These are phyloP conservation scores for Actinemys pallida DNA, from an alignment of 2,113 vertebrate genomes.

Conservation along the genomic window DNA sequence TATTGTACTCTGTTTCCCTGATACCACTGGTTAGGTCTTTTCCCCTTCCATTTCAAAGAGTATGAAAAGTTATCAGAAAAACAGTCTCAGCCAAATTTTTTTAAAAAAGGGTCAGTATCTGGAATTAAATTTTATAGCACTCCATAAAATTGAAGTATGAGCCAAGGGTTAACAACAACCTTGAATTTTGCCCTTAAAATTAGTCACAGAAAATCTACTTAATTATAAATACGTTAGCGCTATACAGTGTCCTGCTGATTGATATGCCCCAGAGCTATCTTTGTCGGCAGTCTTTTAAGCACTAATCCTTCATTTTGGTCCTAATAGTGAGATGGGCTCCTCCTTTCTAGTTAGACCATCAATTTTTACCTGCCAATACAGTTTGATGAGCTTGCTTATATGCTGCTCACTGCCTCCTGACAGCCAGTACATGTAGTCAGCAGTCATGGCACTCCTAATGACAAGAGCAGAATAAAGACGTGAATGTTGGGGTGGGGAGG, in stretches of 20 bases:
- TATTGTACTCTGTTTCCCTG: slow-evolving; percentile 39
- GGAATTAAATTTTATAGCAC: slow-evolving; percentile 73
- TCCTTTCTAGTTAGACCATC: slow-evolving; percentile 72
- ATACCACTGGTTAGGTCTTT: slow-evolving; percentile 47
- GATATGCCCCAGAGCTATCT: slow-evolving; percentile 82
- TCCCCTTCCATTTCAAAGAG: slow-evolving; percentile 49
- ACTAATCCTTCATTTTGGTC: slow-evolving; percentile 85
- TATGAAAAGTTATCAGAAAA: slow-evolving; percentile 59
- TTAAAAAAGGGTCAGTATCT: slow-evolving; percentile 35
- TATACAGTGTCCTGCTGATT: slow-evolving; percentile 77
- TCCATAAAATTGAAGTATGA: slow-evolving; percentile 78
- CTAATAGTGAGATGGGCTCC: slow-evolving; percentile 76
- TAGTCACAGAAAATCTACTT: slow-evolving; percentile 77
- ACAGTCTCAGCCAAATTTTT: slow-evolving; percentile 53
- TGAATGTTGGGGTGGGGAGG: slow-evolving; percentile 4
- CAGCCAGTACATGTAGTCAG: slow-evolving; percentile 88
- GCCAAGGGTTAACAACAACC: slow-evolving; percentile 78
- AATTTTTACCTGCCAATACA: slow-evolving; percentile 90
- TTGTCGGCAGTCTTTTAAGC: slow-evolving; percentile 85
- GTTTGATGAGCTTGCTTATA: slow-evolving; percentile 88
- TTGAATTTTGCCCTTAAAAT: slow-evolving; percentile 79
- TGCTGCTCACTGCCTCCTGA: slow-evolving; percentile 72
- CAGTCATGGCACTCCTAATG: slow-evolving; percentile 85
- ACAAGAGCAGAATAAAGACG: slow-evolving; percentile 75
- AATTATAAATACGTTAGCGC: slow-evolving; percentile 77